Percentiles rank a stretch among this genome's conserved stretches.
phyloP scores from a whole-genome alignment of 2,113 vertebrate species.

The Ramphastos sulfuratus region DNA sequence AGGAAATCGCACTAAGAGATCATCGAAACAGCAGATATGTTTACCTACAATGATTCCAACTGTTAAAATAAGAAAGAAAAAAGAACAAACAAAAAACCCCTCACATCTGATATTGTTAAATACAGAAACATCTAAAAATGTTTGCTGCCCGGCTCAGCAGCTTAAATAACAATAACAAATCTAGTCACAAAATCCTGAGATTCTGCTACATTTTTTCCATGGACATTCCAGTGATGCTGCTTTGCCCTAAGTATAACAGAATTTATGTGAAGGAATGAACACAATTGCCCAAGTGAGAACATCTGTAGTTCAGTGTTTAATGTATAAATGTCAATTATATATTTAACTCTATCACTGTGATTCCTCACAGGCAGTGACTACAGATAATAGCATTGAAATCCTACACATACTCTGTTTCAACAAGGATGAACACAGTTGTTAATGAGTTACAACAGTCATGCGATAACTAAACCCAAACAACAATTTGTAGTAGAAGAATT shows the following conservation, averaged over 20 bases:
- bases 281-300: not conserved
- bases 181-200: not conserved
- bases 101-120: slow-evolving; percentile 49
- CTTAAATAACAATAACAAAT: slow-evolving; percentile 4
- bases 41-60: not conserved
- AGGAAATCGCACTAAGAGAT: slow-evolving; percentile 26
- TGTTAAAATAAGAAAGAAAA: not conserved
- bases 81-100: slow-evolving; percentile 29
- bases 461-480: not conserved
- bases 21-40: not conserved
- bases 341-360: not conserved
- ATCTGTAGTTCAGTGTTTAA: not conserved
- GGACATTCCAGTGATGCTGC: not conserved
- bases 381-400: not conserved
- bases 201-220: not conserved
- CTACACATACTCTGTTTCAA: not conserved
- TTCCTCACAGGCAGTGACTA: not conserved
- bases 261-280: not conserved
- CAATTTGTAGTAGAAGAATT: not conserved
- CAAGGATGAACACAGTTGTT: not conserved
- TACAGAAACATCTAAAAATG: slow-evolving; percentile 26
- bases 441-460: not conserved
- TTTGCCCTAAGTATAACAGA: not conserved
- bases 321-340: rapidly evolving
- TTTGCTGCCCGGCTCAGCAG: slow-evolving; percentile 54